These are phyloP conservation scores for Pachyramphus minor DNA, from an alignment of 2,113 vertebrate genomes.

Conservation along the genomic window DNA sequence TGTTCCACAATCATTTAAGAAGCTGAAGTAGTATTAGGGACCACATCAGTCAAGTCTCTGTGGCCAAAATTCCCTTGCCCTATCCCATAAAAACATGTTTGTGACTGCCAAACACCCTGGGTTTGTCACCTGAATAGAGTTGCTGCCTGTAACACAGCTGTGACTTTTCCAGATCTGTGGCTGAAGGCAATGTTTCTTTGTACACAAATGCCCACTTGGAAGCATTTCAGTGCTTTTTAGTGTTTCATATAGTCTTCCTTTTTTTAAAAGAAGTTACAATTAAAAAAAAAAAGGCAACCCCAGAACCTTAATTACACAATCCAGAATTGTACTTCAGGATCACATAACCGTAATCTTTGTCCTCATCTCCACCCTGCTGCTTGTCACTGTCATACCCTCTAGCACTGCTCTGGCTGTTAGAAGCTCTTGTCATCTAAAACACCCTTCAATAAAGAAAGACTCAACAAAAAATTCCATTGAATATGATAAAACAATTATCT, in stretches of 20 bases:
- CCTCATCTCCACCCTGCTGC: constrained; percentile 9
- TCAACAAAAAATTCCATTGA: neutral
- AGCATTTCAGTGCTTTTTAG: neutral
- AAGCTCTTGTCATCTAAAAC: neutral
- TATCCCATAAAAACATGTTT: neutral
- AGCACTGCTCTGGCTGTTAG: neutral
- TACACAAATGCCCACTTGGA: neutral
- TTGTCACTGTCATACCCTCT: neutral
- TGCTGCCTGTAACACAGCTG: neutral
- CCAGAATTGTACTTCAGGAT: neutral
- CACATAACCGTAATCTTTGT: neutral
- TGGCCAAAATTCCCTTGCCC: neutral
- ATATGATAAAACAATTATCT: neutral
- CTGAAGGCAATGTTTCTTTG: neutral
- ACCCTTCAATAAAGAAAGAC: neutral
- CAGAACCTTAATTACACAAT: constrained; percentile 8
- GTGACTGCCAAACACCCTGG: neutral
- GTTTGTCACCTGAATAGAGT: neutral
- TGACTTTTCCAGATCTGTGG: neutral
- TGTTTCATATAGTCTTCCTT: neutral
- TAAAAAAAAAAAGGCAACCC: neutral
- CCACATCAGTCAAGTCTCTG: neutral
- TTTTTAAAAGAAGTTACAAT: neutral
- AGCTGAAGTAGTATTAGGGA: neutral
- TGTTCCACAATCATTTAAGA: rapidly evolving